Base-by-base conservation (phyloP, 2,888 invertebrate genomes). In the Tipula vernalis region DNA sequence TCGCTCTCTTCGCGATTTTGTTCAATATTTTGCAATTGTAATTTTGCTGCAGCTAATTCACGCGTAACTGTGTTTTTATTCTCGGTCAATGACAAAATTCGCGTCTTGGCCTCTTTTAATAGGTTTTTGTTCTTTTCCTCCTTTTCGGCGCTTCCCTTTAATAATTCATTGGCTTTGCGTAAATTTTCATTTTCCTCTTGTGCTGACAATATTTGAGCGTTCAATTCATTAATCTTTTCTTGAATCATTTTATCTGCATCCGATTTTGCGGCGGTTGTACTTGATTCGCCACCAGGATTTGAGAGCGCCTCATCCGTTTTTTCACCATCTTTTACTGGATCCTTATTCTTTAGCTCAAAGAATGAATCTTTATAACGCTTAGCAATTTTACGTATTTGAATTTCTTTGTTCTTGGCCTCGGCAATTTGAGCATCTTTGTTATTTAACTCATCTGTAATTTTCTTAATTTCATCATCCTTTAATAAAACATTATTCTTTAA, bases 331-430 rank as follows among this genome's bases (percentile, higher is more conserved):
- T 94, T 94, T 85, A 94, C 94, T 89, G 94, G 94, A 88, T 95
- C 95, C 28, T 94, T 93, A 90, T 95, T 95, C 0, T 93, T 92
- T 28, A 96, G 92, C 89, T 97, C 97, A 90, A 96, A 96, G 90
- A 94, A 97, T 89, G 96, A 96, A 10, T 94, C 95, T 91, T 98
- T 98, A 90, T 98, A 98, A 89, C 97, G 97, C 89, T 97, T 96
- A 5, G 98, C 98, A 88, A 98, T 97, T 90, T 96, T 97, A 88
- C 96, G 94, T 57, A 97, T 95, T 90, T 95, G 95, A 88, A 94
- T 91, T 90, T 95, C 95, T 89, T 95, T 95, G 89, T 94, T 95
- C 88, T 93, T 93, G 15, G 94, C 94, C 88, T 96, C 96, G 71
- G 93, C 93, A 13, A 96, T 91, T 36, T 94, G 92, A 0, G 93